phyloP scores from a whole-genome alignment of 2,888 invertebrate genomes.

The Caenorhabditis sp. region DNA sequence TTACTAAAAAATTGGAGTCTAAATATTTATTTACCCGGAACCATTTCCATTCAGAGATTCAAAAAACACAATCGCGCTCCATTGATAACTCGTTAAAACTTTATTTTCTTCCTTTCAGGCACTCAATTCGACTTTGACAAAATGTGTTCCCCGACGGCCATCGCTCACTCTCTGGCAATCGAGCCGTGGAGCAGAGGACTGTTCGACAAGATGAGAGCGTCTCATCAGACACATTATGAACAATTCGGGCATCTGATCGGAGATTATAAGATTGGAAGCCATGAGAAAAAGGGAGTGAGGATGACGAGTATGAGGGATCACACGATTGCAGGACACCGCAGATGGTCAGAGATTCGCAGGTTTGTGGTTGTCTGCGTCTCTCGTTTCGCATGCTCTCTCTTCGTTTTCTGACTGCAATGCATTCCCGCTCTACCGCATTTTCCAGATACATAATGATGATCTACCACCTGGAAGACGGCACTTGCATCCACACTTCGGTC shows the following conservation, averaged over 20 bases:
- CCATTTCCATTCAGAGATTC: no score
- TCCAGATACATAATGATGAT: conserved; percentile 88
- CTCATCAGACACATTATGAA: conserved; percentile 91
- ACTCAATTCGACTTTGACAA: conserved; percentile 89
- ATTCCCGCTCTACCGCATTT: no score
- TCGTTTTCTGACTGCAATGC: no score
- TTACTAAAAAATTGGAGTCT: no score
- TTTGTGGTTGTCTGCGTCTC: no score
- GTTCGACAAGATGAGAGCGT: conserved; percentile 88
- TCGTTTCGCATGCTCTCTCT: no score
- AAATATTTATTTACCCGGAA: no score
- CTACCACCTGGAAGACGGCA: conserved; percentile 88
- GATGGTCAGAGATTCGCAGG: conserved; percentile 79
- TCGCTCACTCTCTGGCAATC: conserved; percentile 89
- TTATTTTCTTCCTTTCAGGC: no score
- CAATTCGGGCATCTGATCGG: conserved; percentile 85
- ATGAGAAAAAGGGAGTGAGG: conserved; percentile 83
- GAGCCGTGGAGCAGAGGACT: conserved; percentile 89
- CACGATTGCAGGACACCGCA: conserved; percentile 87
- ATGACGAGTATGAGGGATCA: conserved; percentile 90
- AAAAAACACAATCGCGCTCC: no score
- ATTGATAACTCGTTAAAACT: no score
- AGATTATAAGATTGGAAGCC: conserved; percentile 56
- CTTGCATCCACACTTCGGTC: conserved; percentile 88
- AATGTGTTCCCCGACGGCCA: conserved; percentile 87